phyloP scores from a whole-genome alignment of 35 echinoderm and acorn worm species.

The Hemicentrotus pulcherrimus region DNA sequence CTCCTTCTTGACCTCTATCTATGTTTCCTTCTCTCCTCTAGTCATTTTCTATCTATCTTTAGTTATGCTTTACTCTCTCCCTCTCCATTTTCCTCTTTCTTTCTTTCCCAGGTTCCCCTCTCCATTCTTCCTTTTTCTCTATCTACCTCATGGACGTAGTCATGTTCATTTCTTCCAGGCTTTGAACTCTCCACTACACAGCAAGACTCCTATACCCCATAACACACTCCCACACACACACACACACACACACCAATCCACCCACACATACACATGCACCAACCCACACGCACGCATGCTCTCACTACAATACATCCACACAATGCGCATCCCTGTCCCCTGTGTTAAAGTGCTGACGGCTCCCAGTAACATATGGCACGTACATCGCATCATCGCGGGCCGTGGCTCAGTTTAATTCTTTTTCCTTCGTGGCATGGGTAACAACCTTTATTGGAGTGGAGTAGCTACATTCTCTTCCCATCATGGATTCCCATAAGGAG shows the following conservation, averaged over 20 bases:
- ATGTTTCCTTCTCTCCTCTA: no score
- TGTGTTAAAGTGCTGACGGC: neutral
- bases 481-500: slow-evolving; percentile 32
- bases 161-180: neutral
- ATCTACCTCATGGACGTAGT: neutral
- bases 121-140: neutral
- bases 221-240: slow-evolving; percentile 16
- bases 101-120: neutral
- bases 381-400: neutral
- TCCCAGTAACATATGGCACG: neutral
- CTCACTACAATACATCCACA: neutral
- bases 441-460: neutral
- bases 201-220: neutral
- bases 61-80: neutral
- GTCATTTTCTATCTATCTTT: neutral
- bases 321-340: neutral
- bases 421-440: neutral
- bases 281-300: neutral
- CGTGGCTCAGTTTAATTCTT: neutral
- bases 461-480: neutral
- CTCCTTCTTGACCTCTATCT: no score
- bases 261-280: neutral
- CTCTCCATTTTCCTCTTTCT: neutral
- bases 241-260: neutral
- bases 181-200: neutral